These are phyloP conservation scores for Petrolisthes manimaculis DNA, from an alignment of 2,888 invertebrate genomes.

Conservation along the genomic window DNA sequence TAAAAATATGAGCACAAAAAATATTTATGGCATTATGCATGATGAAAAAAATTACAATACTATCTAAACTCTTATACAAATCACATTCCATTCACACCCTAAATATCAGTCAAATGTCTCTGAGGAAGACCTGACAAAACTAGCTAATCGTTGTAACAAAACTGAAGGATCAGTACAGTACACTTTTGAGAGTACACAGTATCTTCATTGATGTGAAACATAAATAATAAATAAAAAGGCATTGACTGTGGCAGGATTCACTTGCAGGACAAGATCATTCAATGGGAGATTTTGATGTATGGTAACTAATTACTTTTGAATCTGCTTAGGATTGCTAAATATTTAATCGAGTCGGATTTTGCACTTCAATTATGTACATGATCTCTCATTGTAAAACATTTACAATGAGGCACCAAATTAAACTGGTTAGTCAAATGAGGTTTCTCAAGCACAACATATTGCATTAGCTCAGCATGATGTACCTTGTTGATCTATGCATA, in stretches of 20 bases:
- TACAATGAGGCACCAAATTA: too few species aligned
- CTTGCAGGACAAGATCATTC: not conserved
- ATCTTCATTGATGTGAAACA: too few species aligned
- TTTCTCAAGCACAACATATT: too few species aligned
- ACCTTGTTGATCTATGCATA: too few species aligned
- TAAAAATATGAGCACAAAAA: not conserved
- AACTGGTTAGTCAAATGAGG: too few species aligned
- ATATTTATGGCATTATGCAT: not conserved
- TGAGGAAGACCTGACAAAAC: not conserved
- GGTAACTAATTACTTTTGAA: not conserved
- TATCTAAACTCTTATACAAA: not conserved
- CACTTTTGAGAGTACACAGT: not conserved
- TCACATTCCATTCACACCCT: not conserved
- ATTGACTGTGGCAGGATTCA: slow-evolving; percentile 1
- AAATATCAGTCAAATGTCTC: not conserved
- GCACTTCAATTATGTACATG: too few species aligned
- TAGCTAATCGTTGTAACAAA: not conserved
- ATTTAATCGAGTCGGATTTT: not conserved
- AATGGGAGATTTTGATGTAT: not conserved
- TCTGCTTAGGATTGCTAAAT: not conserved
- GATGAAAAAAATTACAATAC: not conserved
- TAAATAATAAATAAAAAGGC: not conserved
- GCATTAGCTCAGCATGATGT: too few species aligned
- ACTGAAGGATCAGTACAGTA: not conserved
- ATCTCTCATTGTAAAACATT: too few species aligned